Evolutionary conservation across 2,888 invertebrate genomes (phyloP), one percentile per base, ranked within the genome.

Genomic region (Taenaris catops): DNA sequence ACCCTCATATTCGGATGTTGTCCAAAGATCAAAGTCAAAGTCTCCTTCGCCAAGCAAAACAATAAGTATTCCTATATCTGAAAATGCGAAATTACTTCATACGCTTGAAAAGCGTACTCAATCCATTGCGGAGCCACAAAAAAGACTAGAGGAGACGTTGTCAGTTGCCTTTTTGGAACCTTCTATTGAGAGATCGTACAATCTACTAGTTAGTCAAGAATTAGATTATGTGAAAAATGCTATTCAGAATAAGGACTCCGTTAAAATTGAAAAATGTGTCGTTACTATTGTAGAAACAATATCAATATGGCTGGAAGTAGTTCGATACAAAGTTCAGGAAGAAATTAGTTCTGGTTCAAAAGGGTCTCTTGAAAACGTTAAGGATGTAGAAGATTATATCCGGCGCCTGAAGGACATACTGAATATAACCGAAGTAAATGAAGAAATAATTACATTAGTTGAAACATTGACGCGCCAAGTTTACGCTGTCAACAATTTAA

Each of bases 301-400:
- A 21, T 94, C 94, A 0, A 92, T 92, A 6, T 95, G 95, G 94
- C 66, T 96, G 23, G 94, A 96, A 75, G 94, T 93, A 11, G 94
- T 96, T 39, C 94, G 95, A 62, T 94, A 94, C 50, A 90, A 91
- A 53, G 93, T 95, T 25, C 92, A 80, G 39, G 66, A 58, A 51
- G 64, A 76, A 41, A 71, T 72, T 34, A 42, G 65, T 3, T 51
- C 63, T 24, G 70, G 71, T 23, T 44, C 48, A 3, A 67, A 53
- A 44, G 37, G 62, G 6, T 47, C 51, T 2, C 59, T 75, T 47
- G 68, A 73, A 51, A 64, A 71, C 4, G 48, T 86, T 0, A 64
- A 64, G 25, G 51, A 58, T 23, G 48, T 91, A n/a, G 87, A 89
- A 51, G 88, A 88, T 43, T 86, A 90, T 43, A 70, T 93, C 2